phyloP scores from a whole-genome alignment of 1,140 invertebrate species.

The Cepaea nemoralis region DNA sequence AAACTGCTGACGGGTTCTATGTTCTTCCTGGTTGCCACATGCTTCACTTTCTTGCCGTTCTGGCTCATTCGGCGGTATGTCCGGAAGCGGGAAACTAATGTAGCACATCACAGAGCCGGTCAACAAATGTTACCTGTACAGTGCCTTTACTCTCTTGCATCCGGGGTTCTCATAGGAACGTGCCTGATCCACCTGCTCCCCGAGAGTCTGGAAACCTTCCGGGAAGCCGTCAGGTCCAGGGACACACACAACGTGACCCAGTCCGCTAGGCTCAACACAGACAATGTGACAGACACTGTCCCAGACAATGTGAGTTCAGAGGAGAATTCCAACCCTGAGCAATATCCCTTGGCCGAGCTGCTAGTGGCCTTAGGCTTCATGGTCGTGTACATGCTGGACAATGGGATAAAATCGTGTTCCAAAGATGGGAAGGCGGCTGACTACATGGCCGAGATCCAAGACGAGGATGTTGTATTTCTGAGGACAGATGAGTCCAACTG shows the following conservation, averaged over 20 bases:
- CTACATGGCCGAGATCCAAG: background rate
- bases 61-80: too few species aligned
- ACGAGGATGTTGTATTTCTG: background rate
- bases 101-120: background rate
- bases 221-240: background rate
- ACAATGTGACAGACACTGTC: background rate
- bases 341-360: slow-evolving; percentile 13
- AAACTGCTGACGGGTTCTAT: too few species aligned
- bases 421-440: background rate
- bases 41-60: too few species aligned
- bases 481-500: background rate
- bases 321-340: background rate
- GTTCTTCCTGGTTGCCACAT: too few species aligned
- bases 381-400: slow-evolving; percentile 13
- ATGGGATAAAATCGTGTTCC: background rate
- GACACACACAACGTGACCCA: background rate
- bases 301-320: background rate
- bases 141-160: slow-evolving; percentile 29
- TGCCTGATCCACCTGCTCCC: slow-evolving; percentile 18
- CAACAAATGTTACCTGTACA: background rate
- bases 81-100: too few species aligned
- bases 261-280: background rate
- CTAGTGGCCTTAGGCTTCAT: slow-evolving; percentile 21
- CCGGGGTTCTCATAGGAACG: slow-evolving; percentile 27
- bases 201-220: background rate